phyloP scores from a whole-genome alignment of 2,797 vertebrate genomes.

The Leptoclinus maculatus region DNA sequence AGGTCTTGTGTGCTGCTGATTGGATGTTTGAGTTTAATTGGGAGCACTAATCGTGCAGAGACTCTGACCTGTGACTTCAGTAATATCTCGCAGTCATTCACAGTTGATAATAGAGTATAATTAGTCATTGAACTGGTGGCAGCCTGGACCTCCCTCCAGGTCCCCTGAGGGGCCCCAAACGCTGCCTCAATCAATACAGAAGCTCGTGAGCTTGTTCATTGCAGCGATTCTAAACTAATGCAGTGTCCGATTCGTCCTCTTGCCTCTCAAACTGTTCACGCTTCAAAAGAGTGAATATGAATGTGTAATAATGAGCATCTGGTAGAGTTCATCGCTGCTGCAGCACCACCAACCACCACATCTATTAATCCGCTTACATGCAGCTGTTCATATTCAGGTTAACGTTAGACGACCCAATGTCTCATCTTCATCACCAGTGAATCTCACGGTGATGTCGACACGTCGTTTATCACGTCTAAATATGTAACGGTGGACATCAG shows the following conservation, averaged over 20 bases:
- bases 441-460: too few relatives aligned
- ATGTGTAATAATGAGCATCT: constrained; percentile 23
- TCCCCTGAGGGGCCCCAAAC: neutral
- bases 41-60: neutral
- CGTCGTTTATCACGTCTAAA: too few relatives aligned
- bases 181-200: constrained; percentile 11
- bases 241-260: constrained; percentile 1
- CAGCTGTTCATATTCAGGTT: too few relatives aligned
- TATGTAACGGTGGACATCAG: too few relatives aligned
- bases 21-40: constrained; percentile 1
- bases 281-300: constrained; percentile 4
- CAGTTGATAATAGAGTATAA: too few relatives aligned
- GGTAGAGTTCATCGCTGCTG: neutral
- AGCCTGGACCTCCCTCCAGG: neutral
- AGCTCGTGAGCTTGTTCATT: neutral
- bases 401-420: too few relatives aligned
- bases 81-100: neutral
- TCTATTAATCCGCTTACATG: too few relatives aligned
- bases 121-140: neutral
- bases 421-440: too few relatives aligned
- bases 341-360: too few relatives aligned
- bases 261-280: neutral
- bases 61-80: neutral
- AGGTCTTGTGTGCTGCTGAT: neutral
- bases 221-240: neutral